Evolutionary conservation across 2,113 vertebrate genomes (phyloP), one percentile per base, ranked within the genome.

Genomic region (Seriola aureovittata): DNA sequence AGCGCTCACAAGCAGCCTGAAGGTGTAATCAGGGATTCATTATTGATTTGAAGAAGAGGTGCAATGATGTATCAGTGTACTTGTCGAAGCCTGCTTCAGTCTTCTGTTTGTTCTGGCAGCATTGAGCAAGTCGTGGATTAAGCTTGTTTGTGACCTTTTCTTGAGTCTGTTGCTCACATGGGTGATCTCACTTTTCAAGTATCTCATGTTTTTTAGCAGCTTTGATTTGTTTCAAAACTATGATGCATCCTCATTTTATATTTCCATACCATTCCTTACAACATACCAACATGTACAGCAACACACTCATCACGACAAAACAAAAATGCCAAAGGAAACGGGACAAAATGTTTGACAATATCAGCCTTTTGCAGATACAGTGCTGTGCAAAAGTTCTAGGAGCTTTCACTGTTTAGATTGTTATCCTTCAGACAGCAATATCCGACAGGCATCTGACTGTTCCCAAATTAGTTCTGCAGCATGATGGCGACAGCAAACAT

Each of bases 31-130:
- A 83, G 14, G 6, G 58, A 52, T 59, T 77, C 52, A 4, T 77
- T 66, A 77, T 66, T 82, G 52, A 75, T 75, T 75, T 75, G 36
- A 69, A 50, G 50, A 5, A 1, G n/a, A 50, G 67, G n/a, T 57
- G 29, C 38, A 38, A 4, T 64, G 42, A 54, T 63, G 57, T 11
- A 58, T 58, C 63, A 52, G 23, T 40, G 52, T 0, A 3, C 14
- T 0, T 1, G 1, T 34, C 9, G n/a, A 64, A 79, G 46, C 58
- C 50, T 55, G 36, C 25, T 29, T 32, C 2, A 0, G 25, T 58
- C 29, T 29, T 7, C 7, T 2, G 13, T 46, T 42, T 29, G 12
- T 25, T 14, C 67, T 38, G 60, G 11, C 5, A 29, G 7, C 42
- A 57, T 66, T 44, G 6, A 16, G n/a, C 32, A 1, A 21, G 17